These are phyloP conservation scores for Galbula dea DNA, from an alignment of 2,113 vertebrate species.

Conservation along the genomic window DNA sequence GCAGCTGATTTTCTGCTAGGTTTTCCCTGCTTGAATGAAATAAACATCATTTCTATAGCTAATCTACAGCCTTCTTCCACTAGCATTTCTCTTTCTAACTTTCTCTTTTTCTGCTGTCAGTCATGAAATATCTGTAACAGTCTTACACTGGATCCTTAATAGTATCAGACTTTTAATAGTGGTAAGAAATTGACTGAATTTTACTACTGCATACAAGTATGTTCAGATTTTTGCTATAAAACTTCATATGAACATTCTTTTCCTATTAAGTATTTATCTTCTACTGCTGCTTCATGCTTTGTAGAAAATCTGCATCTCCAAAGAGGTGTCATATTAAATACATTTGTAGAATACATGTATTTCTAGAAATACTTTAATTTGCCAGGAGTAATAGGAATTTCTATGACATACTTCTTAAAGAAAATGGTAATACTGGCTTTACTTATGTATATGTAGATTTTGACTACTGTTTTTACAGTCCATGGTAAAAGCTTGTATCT, in stretches of 20 bases:
- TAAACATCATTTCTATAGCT: not conserved
- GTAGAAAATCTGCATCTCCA: not conserved
- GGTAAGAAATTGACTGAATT: constrained; percentile 18
- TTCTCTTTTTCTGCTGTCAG: constrained; percentile 2
- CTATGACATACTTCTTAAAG: not conserved
- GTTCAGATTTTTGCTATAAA: not conserved
- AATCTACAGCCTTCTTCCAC: not conserved
- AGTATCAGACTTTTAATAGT: constrained; percentile 20
- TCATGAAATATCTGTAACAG: not conserved
- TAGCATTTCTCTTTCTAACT: not conserved
- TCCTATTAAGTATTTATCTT: not conserved
- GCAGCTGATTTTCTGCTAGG: not conserved
- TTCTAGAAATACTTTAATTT: not conserved
- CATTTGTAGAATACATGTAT: not conserved
- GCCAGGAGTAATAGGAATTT: not conserved
- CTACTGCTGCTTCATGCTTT: not conserved
- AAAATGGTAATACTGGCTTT: not conserved
- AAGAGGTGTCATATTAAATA: not conserved
- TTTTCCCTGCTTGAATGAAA: not conserved
- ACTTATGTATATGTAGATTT: not conserved
- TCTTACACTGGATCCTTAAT: constrained; percentile 15
- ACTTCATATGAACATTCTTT: not conserved
- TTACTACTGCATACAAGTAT: not conserved
- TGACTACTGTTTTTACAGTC: not conserved
- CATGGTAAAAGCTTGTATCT: not conserved